Conservation (phyloP, 2,888 invertebrate genomes). For the Lasioglossum oenotherae region DNA sequence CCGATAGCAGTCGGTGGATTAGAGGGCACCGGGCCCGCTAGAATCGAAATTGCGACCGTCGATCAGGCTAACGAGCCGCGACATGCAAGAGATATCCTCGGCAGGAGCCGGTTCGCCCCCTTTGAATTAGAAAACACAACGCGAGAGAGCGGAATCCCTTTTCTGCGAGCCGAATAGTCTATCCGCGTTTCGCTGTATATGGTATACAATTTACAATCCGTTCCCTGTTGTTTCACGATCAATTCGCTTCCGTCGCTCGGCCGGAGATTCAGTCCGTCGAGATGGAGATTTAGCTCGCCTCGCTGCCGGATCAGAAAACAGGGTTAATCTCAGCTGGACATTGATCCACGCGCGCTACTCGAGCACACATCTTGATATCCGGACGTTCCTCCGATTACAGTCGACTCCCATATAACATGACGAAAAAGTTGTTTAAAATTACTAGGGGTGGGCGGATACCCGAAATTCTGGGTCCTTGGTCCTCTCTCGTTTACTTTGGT, state of each 20-base stretch:
- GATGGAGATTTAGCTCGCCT: not conserved
- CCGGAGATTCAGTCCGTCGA: not conserved
- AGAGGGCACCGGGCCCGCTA: constrained; percentile 31
- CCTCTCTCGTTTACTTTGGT: not conserved
- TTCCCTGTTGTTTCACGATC: not conserved
- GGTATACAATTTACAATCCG: not conserved
- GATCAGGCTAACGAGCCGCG: constrained; percentile 44
- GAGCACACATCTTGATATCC: not conserved
- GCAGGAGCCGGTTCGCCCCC: not conserved
- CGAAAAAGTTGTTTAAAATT: too few species aligned
- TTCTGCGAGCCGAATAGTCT: not conserved
- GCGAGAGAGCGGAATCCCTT: not conserved
- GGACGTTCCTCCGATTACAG: too few species aligned
- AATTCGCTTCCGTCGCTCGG: not conserved
- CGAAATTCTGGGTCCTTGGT: too few species aligned
- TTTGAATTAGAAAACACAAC: constrained; percentile 1
- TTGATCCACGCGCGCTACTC: not conserved
- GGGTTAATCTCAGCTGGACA: constrained; percentile 1
- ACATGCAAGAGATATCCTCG: constrained; percentile 12
- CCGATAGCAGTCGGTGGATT: constrained; percentile 46
- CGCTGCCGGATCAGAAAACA: not conserved
- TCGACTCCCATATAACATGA: too few species aligned
- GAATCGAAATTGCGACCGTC: constrained; percentile 55
- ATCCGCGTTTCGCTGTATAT: not conserved
- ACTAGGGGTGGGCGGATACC: too few species aligned